phyloP scores from a whole-genome alignment of 2,113 vertebrate genomes.

The Neopipo cinnamomea region DNA sequence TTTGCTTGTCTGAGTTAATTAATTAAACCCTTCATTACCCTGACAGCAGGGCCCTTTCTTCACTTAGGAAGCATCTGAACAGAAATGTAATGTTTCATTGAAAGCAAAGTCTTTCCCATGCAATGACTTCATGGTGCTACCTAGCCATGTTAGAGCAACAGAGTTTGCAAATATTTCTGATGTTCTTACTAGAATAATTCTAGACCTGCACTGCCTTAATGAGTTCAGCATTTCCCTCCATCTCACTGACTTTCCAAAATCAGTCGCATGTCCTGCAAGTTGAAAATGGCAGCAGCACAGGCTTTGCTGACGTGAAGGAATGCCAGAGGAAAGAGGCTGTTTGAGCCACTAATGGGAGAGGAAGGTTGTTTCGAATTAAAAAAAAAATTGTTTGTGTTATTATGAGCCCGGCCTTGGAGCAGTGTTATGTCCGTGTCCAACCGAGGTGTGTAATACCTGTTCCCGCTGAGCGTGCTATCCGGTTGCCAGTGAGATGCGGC shows the following conservation, averaged over 20 bases:
- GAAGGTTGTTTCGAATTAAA: not conserved
- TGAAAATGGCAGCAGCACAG: not conserved
- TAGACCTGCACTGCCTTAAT: not conserved
- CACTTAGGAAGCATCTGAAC: not conserved
- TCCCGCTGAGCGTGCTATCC: not conserved
- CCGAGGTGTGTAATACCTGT: accelerated
- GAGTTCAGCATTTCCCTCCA: not conserved
- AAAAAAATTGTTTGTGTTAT: not conserved
- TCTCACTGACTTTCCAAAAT: not conserved
- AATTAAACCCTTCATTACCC: slow-evolving; percentile 2
- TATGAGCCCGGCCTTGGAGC: not conserved
- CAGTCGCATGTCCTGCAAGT: not conserved
- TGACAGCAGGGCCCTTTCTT: not conserved
- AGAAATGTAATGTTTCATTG: not conserved
- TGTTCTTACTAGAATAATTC: not conserved
- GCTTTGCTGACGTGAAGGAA: not conserved
- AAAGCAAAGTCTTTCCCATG: not conserved
- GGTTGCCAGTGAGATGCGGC: not conserved
- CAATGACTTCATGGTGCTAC: not conserved
- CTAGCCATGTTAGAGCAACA: not conserved
- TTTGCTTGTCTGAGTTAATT: not conserved
- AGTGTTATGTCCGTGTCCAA: not conserved
- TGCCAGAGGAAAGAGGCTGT: not conserved
- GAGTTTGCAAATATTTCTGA: not conserved
- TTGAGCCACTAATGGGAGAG: not conserved